A percentile compares a stretch with the other conserved stretches of the same genome.
Conservation (phyloP, 2,888 invertebrate genomes). For the Hydrotaea cyrtoneurina region DNA sequence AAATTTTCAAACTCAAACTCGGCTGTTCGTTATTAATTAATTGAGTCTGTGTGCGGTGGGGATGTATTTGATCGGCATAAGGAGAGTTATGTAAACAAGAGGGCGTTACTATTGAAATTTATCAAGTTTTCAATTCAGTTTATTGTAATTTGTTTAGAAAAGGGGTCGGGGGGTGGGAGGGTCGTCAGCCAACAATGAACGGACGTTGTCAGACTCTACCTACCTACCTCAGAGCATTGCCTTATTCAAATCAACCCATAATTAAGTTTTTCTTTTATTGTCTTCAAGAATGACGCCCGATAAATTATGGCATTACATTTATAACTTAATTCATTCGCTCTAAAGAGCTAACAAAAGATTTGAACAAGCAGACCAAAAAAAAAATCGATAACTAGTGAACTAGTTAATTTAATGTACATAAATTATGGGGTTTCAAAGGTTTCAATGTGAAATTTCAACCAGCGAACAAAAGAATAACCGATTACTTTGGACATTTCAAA, state of each 20-base stretch:
- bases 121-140: constrained; percentile 20
- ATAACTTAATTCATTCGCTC: constrained; percentile 47
- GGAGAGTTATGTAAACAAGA: constrained; percentile 44
- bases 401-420: constrained; percentile 29
- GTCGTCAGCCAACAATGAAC: not conserved
- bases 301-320: constrained; percentile 44
- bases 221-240: constrained; percentile 25
- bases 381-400: not conserved
- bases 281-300: constrained; percentile 6
- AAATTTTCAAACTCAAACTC: not conserved
- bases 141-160: not conserved
- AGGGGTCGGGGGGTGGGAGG: not conserved
- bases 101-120: constrained; percentile 43
- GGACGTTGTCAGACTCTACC: constrained; percentile 25
- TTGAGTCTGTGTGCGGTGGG: not conserved
- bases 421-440: constrained; percentile 10
- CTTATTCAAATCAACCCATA: constrained; percentile 43
- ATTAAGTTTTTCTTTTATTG: constrained; percentile 22
- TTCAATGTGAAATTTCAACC: not conserved
- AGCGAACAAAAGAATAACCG: not conserved
- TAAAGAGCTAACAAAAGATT: not conserved
- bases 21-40: constrained; percentile 6
- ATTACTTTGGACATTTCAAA: not conserved
- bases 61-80: not conserved
- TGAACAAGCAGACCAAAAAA: not conserved